A percentile compares a stretch with the other conserved stretches of the same genome.
These are phyloP conservation scores for Whitmania pigra DNA, from an alignment of 1,140 invertebrate genomes.

Conservation along the genomic window DNA sequence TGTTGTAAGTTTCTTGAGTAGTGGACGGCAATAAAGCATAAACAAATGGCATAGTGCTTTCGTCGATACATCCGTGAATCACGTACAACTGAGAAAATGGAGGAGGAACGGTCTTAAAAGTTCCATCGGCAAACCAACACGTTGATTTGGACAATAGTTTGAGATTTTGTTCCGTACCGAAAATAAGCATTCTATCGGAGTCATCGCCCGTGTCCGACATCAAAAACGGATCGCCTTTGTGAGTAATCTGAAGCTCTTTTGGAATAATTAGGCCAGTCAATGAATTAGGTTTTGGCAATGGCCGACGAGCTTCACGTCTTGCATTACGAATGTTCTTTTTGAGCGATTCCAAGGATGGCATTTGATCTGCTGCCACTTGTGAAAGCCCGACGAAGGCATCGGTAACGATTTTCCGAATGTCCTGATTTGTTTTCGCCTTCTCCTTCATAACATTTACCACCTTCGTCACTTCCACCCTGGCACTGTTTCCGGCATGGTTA, in stretches of 20 bases:
- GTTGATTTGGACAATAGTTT: neutral
- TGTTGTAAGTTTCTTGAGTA: neutral
- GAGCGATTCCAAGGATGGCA: neutral
- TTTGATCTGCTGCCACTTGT: neutral
- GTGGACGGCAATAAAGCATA: neutral
- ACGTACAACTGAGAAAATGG: neutral
- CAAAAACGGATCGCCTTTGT: neutral
- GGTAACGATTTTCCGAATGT: neutral
- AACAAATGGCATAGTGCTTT: neutral
- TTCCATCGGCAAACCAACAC: neutral
- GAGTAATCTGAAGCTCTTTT: neutral
- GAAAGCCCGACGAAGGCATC: neutral
- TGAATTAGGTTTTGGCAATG: neutral
- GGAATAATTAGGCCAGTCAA: neutral
- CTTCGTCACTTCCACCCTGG: neutral
- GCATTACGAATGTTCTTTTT: slow-evolving; percentile 3
- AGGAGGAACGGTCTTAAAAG: neutral
- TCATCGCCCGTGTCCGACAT: neutral
- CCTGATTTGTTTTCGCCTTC: neutral
- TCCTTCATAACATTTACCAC: neutral
- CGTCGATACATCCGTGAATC: neutral
- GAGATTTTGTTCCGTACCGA: neutral
- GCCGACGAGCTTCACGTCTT: neutral
- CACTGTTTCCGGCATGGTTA: slow-evolving; percentile 1
- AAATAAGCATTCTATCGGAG: neutral